Conservation (phyloP, 1,140 invertebrate genomes). For the Artemia franciscana region DNA sequence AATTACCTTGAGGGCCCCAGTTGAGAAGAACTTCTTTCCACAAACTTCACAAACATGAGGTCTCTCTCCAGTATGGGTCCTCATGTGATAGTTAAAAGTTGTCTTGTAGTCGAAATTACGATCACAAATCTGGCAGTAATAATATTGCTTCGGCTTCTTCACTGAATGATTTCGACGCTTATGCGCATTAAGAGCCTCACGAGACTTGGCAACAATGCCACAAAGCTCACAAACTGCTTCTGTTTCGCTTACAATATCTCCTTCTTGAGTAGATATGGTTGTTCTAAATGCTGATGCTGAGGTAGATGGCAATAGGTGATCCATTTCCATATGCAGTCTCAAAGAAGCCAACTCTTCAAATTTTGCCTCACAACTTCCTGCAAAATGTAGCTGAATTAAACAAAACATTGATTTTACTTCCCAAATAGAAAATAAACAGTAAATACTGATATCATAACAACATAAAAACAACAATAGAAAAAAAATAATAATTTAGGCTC, state of each 20-base stretch:
- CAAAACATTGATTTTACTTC: too few species aligned
- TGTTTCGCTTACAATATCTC: neutral
- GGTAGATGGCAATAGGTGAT: too few species aligned
- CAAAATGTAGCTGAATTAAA: too few species aligned
- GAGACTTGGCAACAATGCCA: neutral
- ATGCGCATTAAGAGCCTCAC: neutral
- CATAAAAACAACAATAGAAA: too few species aligned
- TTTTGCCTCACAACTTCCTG: too few species aligned
- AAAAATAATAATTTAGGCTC: too few species aligned
- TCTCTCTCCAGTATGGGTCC: conserved; percentile 47
- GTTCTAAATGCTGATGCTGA: too few species aligned
- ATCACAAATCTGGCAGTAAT: conserved; percentile 40
- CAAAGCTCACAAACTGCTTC: neutral
- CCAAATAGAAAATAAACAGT: too few species aligned
- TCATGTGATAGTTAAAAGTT: conserved; percentile 56
- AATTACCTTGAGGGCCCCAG: conserved; percentile 43
- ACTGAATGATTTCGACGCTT: neutral
- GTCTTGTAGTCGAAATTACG: conserved; percentile 54
- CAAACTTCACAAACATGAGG: conserved; percentile 58
- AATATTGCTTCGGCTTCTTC: conserved; percentile 4
- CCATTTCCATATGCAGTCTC: too few species aligned
- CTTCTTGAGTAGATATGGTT: neutral
- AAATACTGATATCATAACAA: too few species aligned
- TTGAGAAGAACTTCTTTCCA: conserved; percentile 52
- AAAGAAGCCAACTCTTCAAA: too few species aligned